Base-by-base conservation (phyloP, 2,113 vertebrate genomes). In the Ciconia maguari region DNA sequence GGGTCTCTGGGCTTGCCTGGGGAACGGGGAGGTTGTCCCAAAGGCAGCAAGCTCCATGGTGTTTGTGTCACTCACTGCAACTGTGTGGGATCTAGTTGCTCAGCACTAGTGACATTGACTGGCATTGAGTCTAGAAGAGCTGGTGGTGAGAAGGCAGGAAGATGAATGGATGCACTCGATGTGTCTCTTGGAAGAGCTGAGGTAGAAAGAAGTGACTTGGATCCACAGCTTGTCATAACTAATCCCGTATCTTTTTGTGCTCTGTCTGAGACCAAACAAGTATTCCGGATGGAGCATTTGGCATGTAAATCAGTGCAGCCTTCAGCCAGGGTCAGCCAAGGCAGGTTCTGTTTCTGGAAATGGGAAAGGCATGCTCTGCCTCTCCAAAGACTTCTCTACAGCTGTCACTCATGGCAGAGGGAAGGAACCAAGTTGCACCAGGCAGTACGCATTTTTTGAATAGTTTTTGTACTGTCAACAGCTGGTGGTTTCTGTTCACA, bases 321-420 rank as follows among this genome's bases (percentile, higher is more conserved):
- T 62, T 92, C 92, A 75, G 61, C 24, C 25, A 10, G 79, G 74
- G 16, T 64, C 49, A 88, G 69, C 69, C 85, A 93, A 88, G 60
- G 66, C 64, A 90, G 87, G 51, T 74, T 96, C 38, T 81, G 82
- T 83, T 96, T 97, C 96, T 97, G 95, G 80, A 97, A 97, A 84
- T 3, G 30, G 77, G 10, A 89, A 94, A 94, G 30, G 64, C 55
- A 49, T 3, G 22, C 79, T 95, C 69, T 74, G 93, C 66, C 90
- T 90, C 94, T 96, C 81, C 46, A 42, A 70, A 80, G 68, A 93
- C 86, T 82, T 94, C 51, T 82, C 91, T 92, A 89, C 96, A 98
- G 97, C 94, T 97, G 93, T 90, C 94, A 79, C 46, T 97, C 93
- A 52, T 36, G 41, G n/a, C 30, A 51, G 61, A 88, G 8, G 15